phyloP scores from a whole-genome alignment of 2,888 invertebrate species.

The Sinelater perroti region DNA sequence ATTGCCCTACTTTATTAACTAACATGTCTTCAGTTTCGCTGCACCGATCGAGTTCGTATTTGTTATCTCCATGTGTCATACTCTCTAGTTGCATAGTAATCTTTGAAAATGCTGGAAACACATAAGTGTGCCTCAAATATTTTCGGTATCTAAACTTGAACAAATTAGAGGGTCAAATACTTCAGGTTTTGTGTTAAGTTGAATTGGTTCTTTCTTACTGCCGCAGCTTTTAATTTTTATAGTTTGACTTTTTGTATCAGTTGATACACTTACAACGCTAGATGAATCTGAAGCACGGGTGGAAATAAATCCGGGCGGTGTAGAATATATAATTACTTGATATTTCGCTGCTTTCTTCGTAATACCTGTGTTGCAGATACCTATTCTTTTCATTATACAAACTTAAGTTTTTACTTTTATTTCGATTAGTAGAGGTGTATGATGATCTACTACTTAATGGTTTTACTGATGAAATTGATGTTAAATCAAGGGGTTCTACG shows the following conservation, averaged over 20 bases:
- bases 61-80: too few relatives aligned
- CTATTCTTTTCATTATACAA: neutral
- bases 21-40: too few relatives aligned
- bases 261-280: neutral
- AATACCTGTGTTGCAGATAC: slow-evolving; percentile 17
- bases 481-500: neutral
- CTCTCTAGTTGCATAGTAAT: slow-evolving; percentile 13
- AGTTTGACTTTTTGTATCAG: neutral
- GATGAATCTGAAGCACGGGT: neutral
- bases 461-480: neutral
- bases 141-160: slow-evolving; percentile 24
- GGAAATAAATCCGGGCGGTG: slow-evolving; percentile 28
- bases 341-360: slow-evolving; percentile 23
- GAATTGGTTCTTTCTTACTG: neutral
- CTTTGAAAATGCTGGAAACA: slow-evolving; percentile 29
- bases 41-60: too few relatives aligned
- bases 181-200: neutral
- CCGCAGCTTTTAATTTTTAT: neutral
- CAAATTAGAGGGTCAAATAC: slow-evolving; percentile 6
- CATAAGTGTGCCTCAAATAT: neutral
- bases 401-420: neutral
- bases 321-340: slow-evolving; percentile 28
- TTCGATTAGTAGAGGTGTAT: neutral
- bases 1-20: too few relatives aligned
- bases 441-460: neutral